Conservation (phyloP, 2,888 invertebrate species). For the Villa cingulata region DNA sequence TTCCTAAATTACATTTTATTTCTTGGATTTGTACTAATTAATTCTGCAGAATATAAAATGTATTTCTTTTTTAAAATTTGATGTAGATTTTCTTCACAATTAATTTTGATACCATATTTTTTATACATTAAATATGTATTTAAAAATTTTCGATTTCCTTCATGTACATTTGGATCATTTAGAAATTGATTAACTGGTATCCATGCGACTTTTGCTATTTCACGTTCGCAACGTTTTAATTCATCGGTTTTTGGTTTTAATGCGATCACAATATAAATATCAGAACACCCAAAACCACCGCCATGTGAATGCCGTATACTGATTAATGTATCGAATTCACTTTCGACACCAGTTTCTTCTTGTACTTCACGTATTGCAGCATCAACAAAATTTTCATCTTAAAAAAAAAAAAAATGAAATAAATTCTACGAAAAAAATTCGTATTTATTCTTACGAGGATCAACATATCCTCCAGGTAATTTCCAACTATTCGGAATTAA, state of each 20-base stretch:
- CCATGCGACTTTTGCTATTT: conserved; percentile 69
- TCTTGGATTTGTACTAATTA: neutral
- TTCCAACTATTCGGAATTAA: conserved; percentile 54
- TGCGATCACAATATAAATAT: conserved; percentile 68
- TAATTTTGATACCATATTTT: conserved; percentile 45
- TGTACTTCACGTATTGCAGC: conserved; percentile 74
- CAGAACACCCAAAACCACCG: conserved; percentile 68
- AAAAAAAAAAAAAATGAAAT: conserved; percentile 15
- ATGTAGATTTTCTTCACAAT: conserved; percentile 38
- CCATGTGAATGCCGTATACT: conserved; percentile 65
- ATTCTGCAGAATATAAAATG: conserved; percentile 20
- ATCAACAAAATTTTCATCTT: conserved; percentile 69
- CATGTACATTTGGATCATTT: conserved; percentile 54
- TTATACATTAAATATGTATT: conserved; percentile 51
- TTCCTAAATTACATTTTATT: neutral
- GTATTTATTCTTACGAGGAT: conserved; percentile 47
- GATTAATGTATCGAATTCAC: conserved; percentile 61
- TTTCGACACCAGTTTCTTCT: conserved; percentile 78
- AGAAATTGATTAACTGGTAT: conserved; percentile 64
- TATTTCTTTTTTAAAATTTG: conserved; percentile 29
- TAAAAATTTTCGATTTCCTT: conserved; percentile 55
- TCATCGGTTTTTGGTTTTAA: conserved; percentile 49
- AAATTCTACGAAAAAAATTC: neutral
- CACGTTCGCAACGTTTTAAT: conserved; percentile 56
- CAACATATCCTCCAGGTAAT: conserved; percentile 83